Evolutionary conservation across 1,140 invertebrate species (phyloP), one percentile per base, ranked within the genome.

Genomic region (Bombus vancouverensis): DNA sequence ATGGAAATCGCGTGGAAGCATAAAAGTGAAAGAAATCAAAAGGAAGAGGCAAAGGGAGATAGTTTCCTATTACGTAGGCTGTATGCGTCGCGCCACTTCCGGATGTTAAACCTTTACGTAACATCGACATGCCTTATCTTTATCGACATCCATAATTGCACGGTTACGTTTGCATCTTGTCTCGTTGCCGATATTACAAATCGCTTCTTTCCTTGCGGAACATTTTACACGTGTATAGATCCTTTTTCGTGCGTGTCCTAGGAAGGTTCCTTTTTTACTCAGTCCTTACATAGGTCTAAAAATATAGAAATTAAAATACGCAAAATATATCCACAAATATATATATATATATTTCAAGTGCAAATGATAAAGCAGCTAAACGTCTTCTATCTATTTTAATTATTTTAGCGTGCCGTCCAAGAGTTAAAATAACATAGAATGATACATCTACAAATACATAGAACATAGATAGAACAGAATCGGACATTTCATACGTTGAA

Each of bases 81-180:
- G 62, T 28, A 44, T 70, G 37, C 75, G 65, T 84, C 74, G 25
- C 62, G 39, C 37, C 47, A 78, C 18, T 88, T 88, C 87, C 87
- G 71, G 80, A 88, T 75, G 71, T 57, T 87, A 88, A 32, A 34
- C 32, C 10, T 88, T 88, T 83, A 83, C 22, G 39, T 71, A 87
- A 87, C 47, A 15, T 73, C 32, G 28, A 18, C 3, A 1, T 28
- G 65, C 44, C 53, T 88, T 87, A 87, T 87, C 76, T 66, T 22
- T 81, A 86, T 88, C 57, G 70, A 59, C 65, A 25, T 44, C 18
- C 57, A 32, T 72, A 82, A 86, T 57, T 62, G 22, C n/a, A 66
- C 22, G 39, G 0, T 66, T 44, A 15, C 28, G 10, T 4, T 32
- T 32, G 39, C 44, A 65, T 34, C 42, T 34, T 34, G 18, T 25